These are phyloP conservation scores for Gonioctena quinquepunctata DNA, from an alignment of 1,140 invertebrate species.

Conservation along the genomic window DNA sequence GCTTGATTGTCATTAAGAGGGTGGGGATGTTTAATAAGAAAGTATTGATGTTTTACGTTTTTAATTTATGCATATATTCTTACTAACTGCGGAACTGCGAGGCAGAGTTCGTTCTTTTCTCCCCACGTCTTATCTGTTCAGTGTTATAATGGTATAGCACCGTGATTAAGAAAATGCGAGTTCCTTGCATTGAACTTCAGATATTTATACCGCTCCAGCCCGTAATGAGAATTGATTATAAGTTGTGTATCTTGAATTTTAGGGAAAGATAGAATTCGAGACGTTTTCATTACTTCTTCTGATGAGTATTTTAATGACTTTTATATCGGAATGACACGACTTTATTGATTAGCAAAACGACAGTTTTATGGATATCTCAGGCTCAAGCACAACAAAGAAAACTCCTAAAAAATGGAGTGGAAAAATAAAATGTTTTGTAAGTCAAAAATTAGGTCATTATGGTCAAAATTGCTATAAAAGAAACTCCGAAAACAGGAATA, in stretches of 20 bases:
- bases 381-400: no score
- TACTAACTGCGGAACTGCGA: slow-evolving; percentile 39
- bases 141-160: background rate
- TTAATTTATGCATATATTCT: slow-evolving; percentile 53
- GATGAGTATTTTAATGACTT: background rate
- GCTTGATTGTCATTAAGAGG: slow-evolving; percentile 54
- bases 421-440: no score
- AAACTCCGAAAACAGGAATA: no score
- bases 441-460: no score
- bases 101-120: slow-evolving; percentile 2
- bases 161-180: slow-evolving; percentile 39
- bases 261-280: background rate
- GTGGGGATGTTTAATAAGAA: slow-evolving; percentile 55
- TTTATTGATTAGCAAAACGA: no score
- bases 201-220: slow-evolving; percentile 27
- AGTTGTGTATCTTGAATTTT: slow-evolving; percentile 18
- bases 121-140: slow-evolving; percentile 28
- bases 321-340: background rate
- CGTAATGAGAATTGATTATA: slow-evolving; percentile 40
- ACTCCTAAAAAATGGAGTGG: no score
- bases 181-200: slow-evolving; percentile 31
- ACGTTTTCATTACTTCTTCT: slow-evolving; percentile 10
- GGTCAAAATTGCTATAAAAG: no score
- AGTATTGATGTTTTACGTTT: slow-evolving; percentile 56
- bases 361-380: no score